These are phyloP conservation scores for Oreochromis niloticus DNA, from an alignment of 2,113 vertebrate genomes.

Conservation along the genomic window DNA sequence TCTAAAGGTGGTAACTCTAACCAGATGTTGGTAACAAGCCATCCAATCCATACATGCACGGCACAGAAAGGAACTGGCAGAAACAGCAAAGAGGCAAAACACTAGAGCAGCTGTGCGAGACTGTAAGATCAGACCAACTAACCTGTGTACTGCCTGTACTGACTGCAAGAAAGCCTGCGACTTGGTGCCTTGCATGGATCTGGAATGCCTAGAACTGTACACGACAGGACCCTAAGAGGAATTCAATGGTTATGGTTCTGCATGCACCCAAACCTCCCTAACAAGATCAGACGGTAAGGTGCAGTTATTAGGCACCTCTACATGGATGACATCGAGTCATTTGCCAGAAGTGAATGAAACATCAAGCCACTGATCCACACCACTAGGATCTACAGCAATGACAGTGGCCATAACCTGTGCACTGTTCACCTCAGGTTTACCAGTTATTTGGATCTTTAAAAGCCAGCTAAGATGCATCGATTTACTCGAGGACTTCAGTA, in stretches of 20 bases:
- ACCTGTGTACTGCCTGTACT: neutral
- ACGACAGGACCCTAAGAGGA: neutral
- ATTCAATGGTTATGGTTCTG: neutral
- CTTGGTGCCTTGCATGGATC: neutral
- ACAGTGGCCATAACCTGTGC: neutral
- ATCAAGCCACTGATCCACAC: neutral
- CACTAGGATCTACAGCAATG: neutral
- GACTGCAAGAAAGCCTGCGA: neutral
- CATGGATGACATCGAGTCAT: neutral
- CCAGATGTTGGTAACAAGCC: neutral
- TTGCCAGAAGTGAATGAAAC: neutral
- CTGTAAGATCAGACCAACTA: neutral
- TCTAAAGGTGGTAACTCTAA: neutral
- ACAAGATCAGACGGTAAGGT: neutral
- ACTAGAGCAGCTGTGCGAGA: neutral
- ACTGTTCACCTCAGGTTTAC: neutral
- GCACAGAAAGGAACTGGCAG: neutral
- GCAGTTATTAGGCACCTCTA: neutral
- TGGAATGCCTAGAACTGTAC: rapidly evolving
- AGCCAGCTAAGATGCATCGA: neutral
- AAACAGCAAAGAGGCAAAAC: neutral
- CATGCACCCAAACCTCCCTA: neutral
- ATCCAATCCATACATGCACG: rapidly evolving
- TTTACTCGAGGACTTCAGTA: neutral
- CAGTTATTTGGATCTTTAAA: rapidly evolving